Evolutionary conservation across 2,113 vertebrate species (phyloP).

Genomic region (Vidua chalybeata): DNA sequence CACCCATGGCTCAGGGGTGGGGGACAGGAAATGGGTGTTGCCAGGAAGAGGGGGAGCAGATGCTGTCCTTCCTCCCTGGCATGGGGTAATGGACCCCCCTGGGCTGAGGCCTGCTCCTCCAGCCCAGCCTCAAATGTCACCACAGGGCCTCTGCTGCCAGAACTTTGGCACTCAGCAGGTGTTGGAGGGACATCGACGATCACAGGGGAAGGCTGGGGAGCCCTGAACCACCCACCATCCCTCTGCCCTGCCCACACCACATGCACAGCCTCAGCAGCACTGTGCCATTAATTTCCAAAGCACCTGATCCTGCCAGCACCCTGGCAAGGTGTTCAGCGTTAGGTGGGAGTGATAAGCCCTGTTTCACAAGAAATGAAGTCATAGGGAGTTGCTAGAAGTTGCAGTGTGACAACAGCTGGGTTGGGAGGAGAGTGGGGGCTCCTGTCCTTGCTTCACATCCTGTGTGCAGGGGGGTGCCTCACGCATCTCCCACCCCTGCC

Average conservation of each 20-base stretch:
- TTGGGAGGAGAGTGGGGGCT: background rate
- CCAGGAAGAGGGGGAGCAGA: background rate
- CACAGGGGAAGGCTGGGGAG: rapidly evolving
- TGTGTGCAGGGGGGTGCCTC: background rate
- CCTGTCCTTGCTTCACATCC: background rate
- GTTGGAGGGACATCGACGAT: rapidly evolving
- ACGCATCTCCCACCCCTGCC: rapidly evolving
- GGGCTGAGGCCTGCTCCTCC: rapidly evolving
- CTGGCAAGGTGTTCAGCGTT: background rate
- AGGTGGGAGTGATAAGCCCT: rapidly evolving
- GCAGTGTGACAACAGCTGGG: background rate
- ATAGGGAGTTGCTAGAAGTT: background rate
- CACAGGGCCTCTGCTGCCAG: background rate
- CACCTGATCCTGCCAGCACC: background rate
- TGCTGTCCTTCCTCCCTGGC: background rate
- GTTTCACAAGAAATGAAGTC: background rate
- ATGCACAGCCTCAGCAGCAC: background rate
- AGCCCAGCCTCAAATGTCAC: background rate
- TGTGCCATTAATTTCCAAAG: background rate
- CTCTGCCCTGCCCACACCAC: background rate
- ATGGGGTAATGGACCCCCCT: rapidly evolving
- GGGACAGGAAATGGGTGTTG: background rate
- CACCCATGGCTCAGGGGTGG: rapidly evolving
- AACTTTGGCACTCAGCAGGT: background rate
- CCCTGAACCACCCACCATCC: background rate